Percentiles rank a stretch among this genome's conserved stretches.
Conservation (phyloP, 2,888 invertebrate genomes). For the Ormia ochracea region DNA sequence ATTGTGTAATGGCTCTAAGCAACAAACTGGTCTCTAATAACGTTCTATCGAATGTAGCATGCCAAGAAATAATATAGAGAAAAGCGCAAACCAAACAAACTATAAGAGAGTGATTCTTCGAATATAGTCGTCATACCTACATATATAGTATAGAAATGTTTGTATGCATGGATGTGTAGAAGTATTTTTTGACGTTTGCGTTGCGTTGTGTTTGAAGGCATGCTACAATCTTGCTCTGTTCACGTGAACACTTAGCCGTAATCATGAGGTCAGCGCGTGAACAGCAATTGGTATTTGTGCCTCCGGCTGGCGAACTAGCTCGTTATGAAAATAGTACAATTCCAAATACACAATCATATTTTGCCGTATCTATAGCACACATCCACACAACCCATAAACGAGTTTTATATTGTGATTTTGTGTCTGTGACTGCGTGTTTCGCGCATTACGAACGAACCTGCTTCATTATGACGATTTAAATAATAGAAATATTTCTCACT, state of each 20-base stretch:
- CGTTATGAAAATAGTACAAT: constrained; percentile 77
- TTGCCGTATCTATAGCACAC: constrained; percentile 40
- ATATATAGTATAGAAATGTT: too few relatives aligned
- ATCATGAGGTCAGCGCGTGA: constrained; percentile 89
- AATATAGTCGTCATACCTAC: neutral
- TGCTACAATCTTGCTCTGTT: constrained; percentile 75
- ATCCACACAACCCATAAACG: neutral
- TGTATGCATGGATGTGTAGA: too few relatives aligned
- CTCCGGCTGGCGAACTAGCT: constrained; percentile 1
- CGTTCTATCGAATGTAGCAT: neutral
- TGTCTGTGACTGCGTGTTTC: constrained; percentile 43
- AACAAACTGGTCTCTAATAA: neutral
- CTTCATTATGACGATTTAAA: constrained; percentile 36
- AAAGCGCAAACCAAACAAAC: neutral
- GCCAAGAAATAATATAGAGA: constrained; percentile 16
- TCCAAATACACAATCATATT: constrained; percentile 68
- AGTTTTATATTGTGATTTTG: constrained; percentile 16
- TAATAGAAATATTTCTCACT: neutral
- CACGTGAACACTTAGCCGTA: constrained; percentile 82
- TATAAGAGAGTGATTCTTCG: neutral
- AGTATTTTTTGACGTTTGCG: neutral
- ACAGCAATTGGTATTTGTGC: constrained; percentile 66
- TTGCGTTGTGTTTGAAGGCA: constrained; percentile 13
- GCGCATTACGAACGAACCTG: constrained; percentile 48
- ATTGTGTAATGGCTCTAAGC: neutral